Evolutionary conservation across 35 echinoderm and acorn worm genomes (phyloP).

Genomic region (Hemicentrotus pulcherrimus): DNA sequence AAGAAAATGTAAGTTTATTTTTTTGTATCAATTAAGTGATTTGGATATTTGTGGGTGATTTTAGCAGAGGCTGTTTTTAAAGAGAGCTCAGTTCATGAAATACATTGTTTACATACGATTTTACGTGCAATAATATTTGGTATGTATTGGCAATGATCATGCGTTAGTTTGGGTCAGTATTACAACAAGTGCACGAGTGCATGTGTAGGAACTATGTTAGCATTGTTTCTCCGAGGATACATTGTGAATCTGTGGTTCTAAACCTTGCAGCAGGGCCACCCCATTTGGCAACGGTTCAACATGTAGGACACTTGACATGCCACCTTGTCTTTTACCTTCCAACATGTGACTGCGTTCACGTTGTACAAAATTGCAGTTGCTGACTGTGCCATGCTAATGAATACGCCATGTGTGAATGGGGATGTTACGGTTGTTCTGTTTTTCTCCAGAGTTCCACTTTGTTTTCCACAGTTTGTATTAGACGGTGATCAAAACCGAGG

Average conservation of each 20-base stretch:
- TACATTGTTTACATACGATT: neutral
- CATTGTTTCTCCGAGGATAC: neutral
- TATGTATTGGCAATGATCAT: neutral
- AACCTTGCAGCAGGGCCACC: neutral
- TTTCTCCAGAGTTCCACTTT: neutral
- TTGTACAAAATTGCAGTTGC: neutral
- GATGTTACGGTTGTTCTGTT: neutral
- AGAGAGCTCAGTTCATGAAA: neutral
- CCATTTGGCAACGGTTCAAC: neutral
- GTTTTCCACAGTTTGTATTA: slow-evolving; percentile 23
- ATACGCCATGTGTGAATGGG: neutral
- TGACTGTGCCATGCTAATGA: neutral
- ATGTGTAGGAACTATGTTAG: neutral
- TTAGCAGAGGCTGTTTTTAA: neutral
- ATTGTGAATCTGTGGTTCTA: neutral
- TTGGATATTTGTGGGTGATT: neutral
- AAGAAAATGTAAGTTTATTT: neutral
- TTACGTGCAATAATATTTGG: slow-evolving; percentile 11
- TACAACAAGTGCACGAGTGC: neutral
- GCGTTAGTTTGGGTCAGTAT: neutral
- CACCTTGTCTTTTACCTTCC: too few species aligned
- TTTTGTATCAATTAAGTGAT: neutral
- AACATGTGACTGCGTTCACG: neutral
- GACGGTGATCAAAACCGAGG: neutral
- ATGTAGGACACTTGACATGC: neutral